These are phyloP conservation scores for Hemiscyllium ocellatum DNA, from an alignment of 2,113 vertebrate genomes.

Conservation along the genomic window DNA sequence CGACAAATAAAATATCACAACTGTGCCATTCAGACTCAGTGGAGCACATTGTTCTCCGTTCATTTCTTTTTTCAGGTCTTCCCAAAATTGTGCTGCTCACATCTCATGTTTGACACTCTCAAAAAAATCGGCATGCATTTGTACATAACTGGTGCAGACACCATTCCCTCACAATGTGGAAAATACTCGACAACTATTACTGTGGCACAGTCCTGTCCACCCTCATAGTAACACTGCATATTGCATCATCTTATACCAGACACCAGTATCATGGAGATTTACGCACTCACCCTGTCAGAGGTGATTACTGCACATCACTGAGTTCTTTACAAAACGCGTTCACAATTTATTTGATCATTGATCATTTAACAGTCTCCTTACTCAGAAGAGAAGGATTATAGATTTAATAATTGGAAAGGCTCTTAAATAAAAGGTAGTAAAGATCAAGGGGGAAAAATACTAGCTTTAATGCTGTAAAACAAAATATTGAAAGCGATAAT, in stretches of 20 bases:
- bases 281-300: not conserved
- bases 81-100: not conserved
- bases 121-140: not conserved
- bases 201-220: too few relatives aligned
- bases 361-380: not conserved
- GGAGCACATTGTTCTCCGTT: not conserved
- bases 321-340: not conserved
- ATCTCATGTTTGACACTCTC: not conserved
- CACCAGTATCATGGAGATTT: not conserved
- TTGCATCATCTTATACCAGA: not conserved
- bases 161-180: not conserved
- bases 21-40: not conserved
- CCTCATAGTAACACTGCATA: too few relatives aligned
- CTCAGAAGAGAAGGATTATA: not conserved
- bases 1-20: too few relatives aligned
- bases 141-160: too few relatives aligned
- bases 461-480: not conserved
- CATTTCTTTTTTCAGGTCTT: not conserved
- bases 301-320: not conserved
- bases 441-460: not conserved
- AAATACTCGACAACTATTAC: too few relatives aligned
- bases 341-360: not conserved
- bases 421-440: not conserved
- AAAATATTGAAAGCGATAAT: not conserved
- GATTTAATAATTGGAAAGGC: not conserved